These are phyloP conservation scores for Rosalia funebris DNA, from an alignment of 2,888 invertebrate genomes.

Conservation along the genomic window DNA sequence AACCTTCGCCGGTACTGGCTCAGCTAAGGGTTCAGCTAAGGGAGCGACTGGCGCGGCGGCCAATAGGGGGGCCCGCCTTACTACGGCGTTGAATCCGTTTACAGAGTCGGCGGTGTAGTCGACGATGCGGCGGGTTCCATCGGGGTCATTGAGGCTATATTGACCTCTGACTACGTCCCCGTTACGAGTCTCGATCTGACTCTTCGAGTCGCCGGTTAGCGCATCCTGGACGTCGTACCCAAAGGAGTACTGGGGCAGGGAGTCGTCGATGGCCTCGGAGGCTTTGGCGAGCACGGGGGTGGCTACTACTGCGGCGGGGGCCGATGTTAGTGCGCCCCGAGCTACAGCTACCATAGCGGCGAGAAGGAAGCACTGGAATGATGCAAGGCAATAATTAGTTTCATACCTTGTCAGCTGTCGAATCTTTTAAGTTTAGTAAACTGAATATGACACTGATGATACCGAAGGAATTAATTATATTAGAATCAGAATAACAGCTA, in stretches of 20 bases:
- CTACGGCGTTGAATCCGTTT: slow-evolving; percentile 69
- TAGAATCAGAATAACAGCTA: too few relatives aligned
- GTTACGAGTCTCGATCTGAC: slow-evolving; percentile 71
- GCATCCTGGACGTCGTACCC: slow-evolving; percentile 69
- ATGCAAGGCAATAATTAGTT: slow-evolving; percentile 9
- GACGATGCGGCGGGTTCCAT: slow-evolving; percentile 72
- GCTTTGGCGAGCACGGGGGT: slow-evolving; percentile 36
- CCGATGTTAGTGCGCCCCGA: slow-evolving; percentile 50
- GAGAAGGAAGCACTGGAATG: slow-evolving; percentile 50
- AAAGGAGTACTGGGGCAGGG: slow-evolving; percentile 67
- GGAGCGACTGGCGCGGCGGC: slow-evolving; percentile 47
- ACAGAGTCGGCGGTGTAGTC: slow-evolving; percentile 70
- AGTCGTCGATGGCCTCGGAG: slow-evolving; percentile 53
- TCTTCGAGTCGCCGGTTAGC: slow-evolving; percentile 69
- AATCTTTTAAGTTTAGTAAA: too few relatives aligned
- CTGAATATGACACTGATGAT: too few relatives aligned
- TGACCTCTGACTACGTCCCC: slow-evolving; percentile 74
- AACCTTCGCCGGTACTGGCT: slow-evolving; percentile 41
- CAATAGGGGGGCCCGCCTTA: slow-evolving; percentile 65
- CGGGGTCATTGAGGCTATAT: slow-evolving; percentile 69
- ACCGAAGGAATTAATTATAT: too few relatives aligned
- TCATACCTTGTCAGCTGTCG: background rate
- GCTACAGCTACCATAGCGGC: slow-evolving; percentile 49
- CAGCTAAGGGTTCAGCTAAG: slow-evolving; percentile 35
- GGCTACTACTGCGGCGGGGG: slow-evolving; percentile 44